Evolutionary conservation across 64 coral and sea anemone species (phyloP).

Genomic region (Stichodactyla mertensii): DNA sequence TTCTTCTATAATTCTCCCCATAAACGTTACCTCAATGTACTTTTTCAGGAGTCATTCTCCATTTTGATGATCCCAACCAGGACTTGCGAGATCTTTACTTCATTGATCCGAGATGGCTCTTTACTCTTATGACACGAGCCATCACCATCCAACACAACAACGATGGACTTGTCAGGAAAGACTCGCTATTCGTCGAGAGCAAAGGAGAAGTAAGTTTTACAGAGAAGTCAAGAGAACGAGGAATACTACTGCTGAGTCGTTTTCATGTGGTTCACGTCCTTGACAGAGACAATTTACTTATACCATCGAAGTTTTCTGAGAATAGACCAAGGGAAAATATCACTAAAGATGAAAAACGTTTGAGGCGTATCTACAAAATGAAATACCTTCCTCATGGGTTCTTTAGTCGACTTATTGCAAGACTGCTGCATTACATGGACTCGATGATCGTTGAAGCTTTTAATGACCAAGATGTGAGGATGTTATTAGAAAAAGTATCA

Average conservation of each 20-base stretch:
- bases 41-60: slow-evolving; percentile 52
- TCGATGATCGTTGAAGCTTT: slow-evolving; percentile 29
- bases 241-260: slow-evolving; percentile 47
- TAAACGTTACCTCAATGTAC: background rate
- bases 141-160: slow-evolving; percentile 20
- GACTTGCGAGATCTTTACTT: slow-evolving; percentile 61
- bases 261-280: slow-evolving; percentile 43
- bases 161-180: slow-evolving; percentile 33
- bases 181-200: background rate
- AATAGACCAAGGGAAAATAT: slow-evolving; percentile 16
- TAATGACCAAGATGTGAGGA: background rate
- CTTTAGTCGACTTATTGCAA: slow-evolving; percentile 37
- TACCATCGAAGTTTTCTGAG: slow-evolving; percentile 51
- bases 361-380: slow-evolving; percentile 32
- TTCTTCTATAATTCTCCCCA: background rate
- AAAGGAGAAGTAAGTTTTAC: slow-evolving; percentile 29
- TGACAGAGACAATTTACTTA: slow-evolving; percentile 35
- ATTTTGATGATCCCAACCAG: slow-evolving; percentile 67
- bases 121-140: slow-evolving; percentile 50
- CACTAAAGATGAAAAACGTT: background rate
- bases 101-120: slow-evolving; percentile 68
- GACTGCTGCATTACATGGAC: slow-evolving; percentile 33
- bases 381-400: slow-evolving; percentile 42
- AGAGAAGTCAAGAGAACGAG: slow-evolving; percentile 40
- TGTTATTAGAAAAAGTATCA: background rate